phyloP scores from a whole-genome alignment of 1,140 invertebrate species.

The Meloidogyne floridensis region DNA sequence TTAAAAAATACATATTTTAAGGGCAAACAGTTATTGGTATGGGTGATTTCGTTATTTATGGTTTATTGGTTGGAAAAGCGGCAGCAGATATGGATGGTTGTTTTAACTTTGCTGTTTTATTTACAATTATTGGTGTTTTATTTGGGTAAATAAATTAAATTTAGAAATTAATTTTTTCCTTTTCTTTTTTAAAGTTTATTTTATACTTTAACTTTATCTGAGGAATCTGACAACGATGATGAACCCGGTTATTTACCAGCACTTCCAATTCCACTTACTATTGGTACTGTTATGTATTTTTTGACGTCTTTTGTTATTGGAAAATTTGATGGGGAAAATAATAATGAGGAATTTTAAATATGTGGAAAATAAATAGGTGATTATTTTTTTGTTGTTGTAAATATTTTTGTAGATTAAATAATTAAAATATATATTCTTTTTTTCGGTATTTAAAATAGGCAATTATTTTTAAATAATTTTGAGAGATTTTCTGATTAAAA shows the following conservation, averaged over 20 bases:
- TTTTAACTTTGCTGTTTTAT: neutral
- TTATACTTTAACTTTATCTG: neutral
- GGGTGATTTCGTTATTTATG: conserved; percentile 9
- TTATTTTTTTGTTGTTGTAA: neutral
- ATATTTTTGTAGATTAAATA: neutral
- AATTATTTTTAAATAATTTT: no score
- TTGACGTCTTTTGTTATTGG: neutral
- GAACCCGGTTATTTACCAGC: neutral
- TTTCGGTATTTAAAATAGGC: no score
- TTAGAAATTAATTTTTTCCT: neutral
- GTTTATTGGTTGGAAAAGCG: conserved; percentile 1
- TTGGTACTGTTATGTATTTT: neutral
- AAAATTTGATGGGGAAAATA: neutral
- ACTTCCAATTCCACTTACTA: neutral
- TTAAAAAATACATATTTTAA: neutral
- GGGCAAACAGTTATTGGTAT: neutral
- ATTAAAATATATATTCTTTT: no score
- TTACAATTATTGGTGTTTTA: conserved; percentile 4
- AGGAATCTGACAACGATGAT: neutral
- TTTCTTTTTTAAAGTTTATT: neutral
- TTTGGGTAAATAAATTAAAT: neutral
- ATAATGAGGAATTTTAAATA: neutral
- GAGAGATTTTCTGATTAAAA: no score
- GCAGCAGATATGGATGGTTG: neutral
- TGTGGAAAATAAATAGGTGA: neutral